Conservation (phyloP, 37 sponge, comb jelly and placozoan genomes). For the Bolinopsis microptera region DNA sequence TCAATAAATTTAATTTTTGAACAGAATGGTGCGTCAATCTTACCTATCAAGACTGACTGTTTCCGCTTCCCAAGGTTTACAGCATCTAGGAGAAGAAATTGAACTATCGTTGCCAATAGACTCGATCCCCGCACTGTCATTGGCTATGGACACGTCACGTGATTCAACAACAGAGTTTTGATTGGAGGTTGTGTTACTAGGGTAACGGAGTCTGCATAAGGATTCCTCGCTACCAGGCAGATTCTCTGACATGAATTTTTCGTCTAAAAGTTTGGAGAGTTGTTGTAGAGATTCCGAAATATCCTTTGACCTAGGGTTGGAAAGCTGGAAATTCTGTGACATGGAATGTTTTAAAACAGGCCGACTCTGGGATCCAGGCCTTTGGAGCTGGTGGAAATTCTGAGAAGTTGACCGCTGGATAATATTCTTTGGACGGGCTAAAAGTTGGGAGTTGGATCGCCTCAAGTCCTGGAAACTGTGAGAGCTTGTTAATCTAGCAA, state of each 20-base stretch:
- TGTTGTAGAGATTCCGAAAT: neutral
- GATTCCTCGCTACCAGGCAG: slow-evolving; percentile 3
- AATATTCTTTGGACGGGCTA: neutral
- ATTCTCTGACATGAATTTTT: neutral
- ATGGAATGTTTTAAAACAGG: neutral
- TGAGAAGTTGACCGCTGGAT: neutral
- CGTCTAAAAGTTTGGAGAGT: neutral
- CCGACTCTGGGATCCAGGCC: neutral
- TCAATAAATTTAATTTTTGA: no score
- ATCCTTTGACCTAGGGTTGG: neutral
- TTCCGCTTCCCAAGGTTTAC: slow-evolving; percentile 27
- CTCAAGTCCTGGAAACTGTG: neutral
- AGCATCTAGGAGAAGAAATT: neutral
- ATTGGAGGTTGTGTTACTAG: slow-evolving; percentile 22
- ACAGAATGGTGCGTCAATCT: neutral
- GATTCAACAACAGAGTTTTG: neutral
- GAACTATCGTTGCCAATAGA: neutral
- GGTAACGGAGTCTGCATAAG: slow-evolving; percentile 16
- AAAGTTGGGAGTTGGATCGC: neutral
- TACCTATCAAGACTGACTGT: slow-evolving; percentile 31
- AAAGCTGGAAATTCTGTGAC: neutral
- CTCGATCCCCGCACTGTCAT: neutral
- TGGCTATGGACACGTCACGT: neutral
- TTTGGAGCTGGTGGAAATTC: neutral
- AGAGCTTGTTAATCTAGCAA: neutral